A percentile compares a stretch with the other conserved stretches of the same genome.
These are phyloP conservation scores for Peromyscus eremicus DNA, from an alignment of 2,797 vertebrate species.

Conservation along the genomic window DNA sequence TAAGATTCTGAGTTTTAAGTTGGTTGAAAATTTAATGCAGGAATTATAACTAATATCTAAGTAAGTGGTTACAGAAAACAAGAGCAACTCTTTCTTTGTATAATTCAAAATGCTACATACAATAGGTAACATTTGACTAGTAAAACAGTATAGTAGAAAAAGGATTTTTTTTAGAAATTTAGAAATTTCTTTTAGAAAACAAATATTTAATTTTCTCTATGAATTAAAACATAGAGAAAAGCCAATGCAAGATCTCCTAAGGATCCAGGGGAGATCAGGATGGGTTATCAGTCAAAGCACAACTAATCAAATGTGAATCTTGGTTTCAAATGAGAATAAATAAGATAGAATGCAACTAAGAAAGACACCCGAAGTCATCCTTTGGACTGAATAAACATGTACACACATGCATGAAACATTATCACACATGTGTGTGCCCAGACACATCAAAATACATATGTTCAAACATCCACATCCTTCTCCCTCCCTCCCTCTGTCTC, in stretches of 20 bases:
- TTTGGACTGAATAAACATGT: not conserved
- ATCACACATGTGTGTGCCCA: not conserved
- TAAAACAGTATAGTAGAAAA: not conserved
- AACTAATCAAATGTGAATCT: not conserved
- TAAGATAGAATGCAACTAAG: not conserved
- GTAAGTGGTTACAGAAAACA: not conserved
- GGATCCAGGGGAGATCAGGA: no score
- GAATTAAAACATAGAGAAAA: not conserved
- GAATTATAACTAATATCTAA: not conserved
- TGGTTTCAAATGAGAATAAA: not conserved
- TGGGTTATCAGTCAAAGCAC: fast-evolving
- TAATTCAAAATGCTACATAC: not conserved
- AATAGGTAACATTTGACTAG: not conserved
- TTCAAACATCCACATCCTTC: not conserved
- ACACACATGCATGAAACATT: not conserved
- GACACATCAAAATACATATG: not conserved
- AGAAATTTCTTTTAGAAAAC: no score
- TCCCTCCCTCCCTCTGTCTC: no score
- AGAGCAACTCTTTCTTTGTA: not conserved
- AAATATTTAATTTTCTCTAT: not conserved
- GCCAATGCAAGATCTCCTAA: not conserved
- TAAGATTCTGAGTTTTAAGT: not conserved
- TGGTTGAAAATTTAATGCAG: conserved; percentile 9
- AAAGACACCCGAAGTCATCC: not conserved
- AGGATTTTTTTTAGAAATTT: not conserved